phyloP scores from a whole-genome alignment of 2,797 vertebrate genomes.

The Megalops cyprinoides region DNA sequence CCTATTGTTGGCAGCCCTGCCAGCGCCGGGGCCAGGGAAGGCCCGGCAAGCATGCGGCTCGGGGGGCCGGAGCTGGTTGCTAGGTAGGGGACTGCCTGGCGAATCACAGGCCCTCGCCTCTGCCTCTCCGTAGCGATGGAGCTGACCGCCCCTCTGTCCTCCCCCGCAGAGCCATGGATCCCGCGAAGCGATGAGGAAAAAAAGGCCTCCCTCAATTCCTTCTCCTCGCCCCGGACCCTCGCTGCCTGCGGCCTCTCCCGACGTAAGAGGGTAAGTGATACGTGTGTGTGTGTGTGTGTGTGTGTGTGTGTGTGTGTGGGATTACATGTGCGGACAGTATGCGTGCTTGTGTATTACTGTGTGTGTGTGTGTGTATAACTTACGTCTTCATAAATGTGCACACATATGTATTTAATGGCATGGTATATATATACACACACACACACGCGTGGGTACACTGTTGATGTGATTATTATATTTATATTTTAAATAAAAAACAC shows the following conservation, averaged over 20 bases:
- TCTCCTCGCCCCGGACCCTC: slow-evolving; percentile 43
- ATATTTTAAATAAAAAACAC: no score
- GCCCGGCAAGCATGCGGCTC: slow-evolving; percentile 56
- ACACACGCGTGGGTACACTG: no score
- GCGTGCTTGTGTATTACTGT: neutral
- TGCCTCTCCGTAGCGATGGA: slow-evolving; percentile 35
- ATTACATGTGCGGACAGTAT: no score
- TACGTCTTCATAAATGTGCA: slow-evolving; percentile 31
- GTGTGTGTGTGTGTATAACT: neutral
- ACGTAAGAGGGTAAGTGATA: slow-evolving; percentile 64
- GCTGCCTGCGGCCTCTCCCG: slow-evolving; percentile 35
- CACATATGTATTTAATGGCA: no score
- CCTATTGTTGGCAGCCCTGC: slow-evolving; percentile 63
- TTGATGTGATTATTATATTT: no score
- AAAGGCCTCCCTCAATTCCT: slow-evolving; percentile 37
- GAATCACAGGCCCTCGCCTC: slow-evolving; percentile 38
- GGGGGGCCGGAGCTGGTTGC: slow-evolving; percentile 59
- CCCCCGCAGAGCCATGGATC: slow-evolving; percentile 67
- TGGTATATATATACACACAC: neutral
- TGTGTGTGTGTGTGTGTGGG: slow-evolving; percentile 19
- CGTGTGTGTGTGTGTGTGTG: slow-evolving; percentile 18
- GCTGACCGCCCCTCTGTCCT: slow-evolving; percentile 70
- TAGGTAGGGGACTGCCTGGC: slow-evolving; percentile 63
- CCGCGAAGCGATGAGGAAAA: slow-evolving; percentile 46
- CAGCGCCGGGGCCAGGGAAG: no score